phyloP scores from a whole-genome alignment of 2,113 vertebrate genomes.

The Podocnemis expansa region DNA sequence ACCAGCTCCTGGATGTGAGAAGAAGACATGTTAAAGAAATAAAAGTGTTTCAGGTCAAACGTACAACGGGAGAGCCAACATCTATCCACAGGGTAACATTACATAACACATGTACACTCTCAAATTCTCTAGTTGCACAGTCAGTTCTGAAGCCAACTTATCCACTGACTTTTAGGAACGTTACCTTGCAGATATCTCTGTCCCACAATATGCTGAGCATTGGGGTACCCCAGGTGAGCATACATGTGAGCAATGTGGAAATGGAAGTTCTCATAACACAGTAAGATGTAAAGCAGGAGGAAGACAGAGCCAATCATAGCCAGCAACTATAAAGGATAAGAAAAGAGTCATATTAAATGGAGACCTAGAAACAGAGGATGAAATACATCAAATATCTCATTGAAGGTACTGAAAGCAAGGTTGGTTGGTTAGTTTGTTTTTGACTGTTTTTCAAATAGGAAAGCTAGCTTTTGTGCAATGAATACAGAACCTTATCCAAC shows the following conservation, averaged over 20 bases:
- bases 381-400: constrained; percentile 2
- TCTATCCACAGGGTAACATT: neutral
- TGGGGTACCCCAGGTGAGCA: constrained; percentile 53
- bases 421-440: too few species aligned
- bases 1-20: constrained; percentile 64
- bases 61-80: neutral
- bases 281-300: constrained; percentile 63
- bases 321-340: constrained; percentile 57
- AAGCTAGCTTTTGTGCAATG: neutral
- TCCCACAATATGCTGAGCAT: constrained; percentile 69
- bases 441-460: neutral
- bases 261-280: constrained; percentile 68
- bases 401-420: neutral
- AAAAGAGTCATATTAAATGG: neutral
- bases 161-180: accelerated
- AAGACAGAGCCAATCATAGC: constrained; percentile 25
- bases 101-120: accelerated
- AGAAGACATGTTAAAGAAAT: neutral
- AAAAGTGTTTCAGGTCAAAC: neutral
- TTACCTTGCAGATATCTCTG: constrained; percentile 79
- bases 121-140: neutral
- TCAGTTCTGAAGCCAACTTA: accelerated
- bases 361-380: neutral
- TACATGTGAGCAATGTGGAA: constrained; percentile 70
- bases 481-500: neutral